Percentiles rank a stretch among this genome's conserved stretches.
Conservation (phyloP, 2,113 vertebrate genomes). For the Propithecus coquereli region DNA sequence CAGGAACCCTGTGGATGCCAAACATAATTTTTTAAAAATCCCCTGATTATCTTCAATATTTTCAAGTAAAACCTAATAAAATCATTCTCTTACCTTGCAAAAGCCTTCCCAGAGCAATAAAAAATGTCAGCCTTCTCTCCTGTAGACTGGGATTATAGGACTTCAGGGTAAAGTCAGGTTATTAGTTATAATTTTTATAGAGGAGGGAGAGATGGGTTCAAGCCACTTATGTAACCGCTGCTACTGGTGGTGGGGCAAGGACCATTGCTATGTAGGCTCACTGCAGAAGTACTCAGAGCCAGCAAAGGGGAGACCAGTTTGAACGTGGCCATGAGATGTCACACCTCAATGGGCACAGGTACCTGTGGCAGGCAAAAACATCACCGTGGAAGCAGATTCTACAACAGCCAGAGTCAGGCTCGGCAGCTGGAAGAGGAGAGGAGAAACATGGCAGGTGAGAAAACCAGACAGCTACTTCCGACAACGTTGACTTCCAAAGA, state of each 20-base stretch:
- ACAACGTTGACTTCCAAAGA: neutral
- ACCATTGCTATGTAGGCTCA: too few species aligned
- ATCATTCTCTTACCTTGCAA: neutral
- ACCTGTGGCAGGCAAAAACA: neutral
- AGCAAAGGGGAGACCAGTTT: neutral
- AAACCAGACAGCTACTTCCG: neutral
- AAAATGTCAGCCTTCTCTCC: neutral
- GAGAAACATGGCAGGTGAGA: neutral
- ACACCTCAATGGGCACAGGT: neutral
- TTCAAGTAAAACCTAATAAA: slow-evolving; percentile 22
- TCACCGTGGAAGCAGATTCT: neutral
- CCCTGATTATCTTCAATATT: neutral
- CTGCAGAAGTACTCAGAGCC: neutral
- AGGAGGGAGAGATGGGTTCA: neutral
- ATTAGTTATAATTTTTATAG: neutral
- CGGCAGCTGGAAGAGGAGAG: neutral
- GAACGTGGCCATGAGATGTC: neutral
- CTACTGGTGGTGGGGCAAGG: neutral
- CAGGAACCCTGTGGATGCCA: neutral
- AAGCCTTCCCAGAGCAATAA: slow-evolving; percentile 1
- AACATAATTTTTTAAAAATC: neutral
- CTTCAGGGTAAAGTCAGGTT: neutral
- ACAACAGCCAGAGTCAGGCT: neutral
- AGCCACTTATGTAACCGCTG: neutral
- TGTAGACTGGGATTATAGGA: neutral